A percentile compares a stretch with the other conserved stretches of the same genome.
Conservation (phyloP, 1,140 invertebrate species). For the Maconellicoccus hirsutus region DNA sequence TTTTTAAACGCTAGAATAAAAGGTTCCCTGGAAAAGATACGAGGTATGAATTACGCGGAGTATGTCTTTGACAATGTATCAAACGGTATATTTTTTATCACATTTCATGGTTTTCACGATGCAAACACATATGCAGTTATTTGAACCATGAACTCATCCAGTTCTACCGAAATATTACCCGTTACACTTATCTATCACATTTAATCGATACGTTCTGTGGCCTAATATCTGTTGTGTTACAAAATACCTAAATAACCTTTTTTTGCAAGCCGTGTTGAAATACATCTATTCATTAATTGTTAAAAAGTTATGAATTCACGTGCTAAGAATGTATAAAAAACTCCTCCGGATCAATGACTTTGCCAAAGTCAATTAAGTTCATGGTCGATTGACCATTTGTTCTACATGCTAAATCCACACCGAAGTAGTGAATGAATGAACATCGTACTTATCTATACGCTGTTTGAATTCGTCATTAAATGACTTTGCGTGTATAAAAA, state of each 20-base stretch:
- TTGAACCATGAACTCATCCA: too few relatives aligned
- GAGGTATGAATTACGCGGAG: too few relatives aligned
- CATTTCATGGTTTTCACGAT: too few relatives aligned
- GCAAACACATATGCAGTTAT: too few relatives aligned
- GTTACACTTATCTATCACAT: too few relatives aligned
- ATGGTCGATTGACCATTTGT: conserved; percentile 14
- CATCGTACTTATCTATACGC: background rate
- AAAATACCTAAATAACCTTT: background rate
- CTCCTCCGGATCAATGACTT: background rate
- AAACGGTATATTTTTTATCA: too few relatives aligned
- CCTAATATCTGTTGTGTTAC: background rate
- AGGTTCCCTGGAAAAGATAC: too few relatives aligned
- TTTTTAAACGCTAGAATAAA: too few relatives aligned
- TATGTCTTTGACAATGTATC: too few relatives aligned
- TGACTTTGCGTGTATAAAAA: conserved; percentile 13
- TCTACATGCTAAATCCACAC: background rate
- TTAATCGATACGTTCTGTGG: too few relatives aligned
- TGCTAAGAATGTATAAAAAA: background rate
- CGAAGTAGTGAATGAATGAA: background rate
- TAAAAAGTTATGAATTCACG: background rate
- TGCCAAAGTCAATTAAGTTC: background rate
- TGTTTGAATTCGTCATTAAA: background rate
- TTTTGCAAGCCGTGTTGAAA: background rate
- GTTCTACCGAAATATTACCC: too few relatives aligned
- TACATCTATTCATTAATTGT: background rate